Evolutionary conservation across 1,140 invertebrate genomes (phyloP).

Genomic region (Papilio xuthus): DNA sequence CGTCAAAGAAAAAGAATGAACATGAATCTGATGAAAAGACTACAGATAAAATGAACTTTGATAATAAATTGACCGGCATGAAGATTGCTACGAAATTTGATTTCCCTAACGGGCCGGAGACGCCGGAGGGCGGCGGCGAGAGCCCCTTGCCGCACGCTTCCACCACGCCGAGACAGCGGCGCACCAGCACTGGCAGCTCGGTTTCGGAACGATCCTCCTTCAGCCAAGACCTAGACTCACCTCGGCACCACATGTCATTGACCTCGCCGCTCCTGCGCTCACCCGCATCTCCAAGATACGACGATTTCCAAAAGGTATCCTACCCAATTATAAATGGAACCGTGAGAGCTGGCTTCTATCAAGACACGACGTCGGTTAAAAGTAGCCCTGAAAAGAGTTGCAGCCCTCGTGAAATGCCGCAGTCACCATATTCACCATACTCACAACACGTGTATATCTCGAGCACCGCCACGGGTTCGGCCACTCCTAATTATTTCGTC

Average conservation of each 20-base stretch:
- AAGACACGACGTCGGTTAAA: conserved; percentile 88
- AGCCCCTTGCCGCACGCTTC: conserved; percentile 71
- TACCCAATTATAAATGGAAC: conserved; percentile 87
- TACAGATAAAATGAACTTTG: conserved; percentile 58
- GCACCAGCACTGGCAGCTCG: conserved; percentile 87
- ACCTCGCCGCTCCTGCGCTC: conserved; percentile 84
- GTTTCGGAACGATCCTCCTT: conserved; percentile 88
- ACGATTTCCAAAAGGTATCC: conserved; percentile 83
- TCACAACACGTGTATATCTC: conserved; percentile 84
- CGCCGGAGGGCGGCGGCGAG: conserved; percentile 69
- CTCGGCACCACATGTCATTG: conserved; percentile 85
- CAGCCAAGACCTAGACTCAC: conserved; percentile 88
- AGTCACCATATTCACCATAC: conserved; percentile 83
- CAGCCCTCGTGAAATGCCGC: conserved; percentile 84
- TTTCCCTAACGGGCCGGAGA: conserved; percentile 63
- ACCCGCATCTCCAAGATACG: conserved; percentile 83
- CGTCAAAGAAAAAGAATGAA: conserved; percentile 77
- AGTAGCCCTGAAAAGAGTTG: conserved; percentile 88
- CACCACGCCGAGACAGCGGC: conserved; percentile 81
- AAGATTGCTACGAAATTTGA: conserved; percentile 70
- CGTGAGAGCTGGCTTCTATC: conserved; percentile 89
- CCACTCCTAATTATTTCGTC: conserved; percentile 71
- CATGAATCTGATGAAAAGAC: conserved; percentile 66
- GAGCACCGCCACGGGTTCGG: conserved; percentile 72
- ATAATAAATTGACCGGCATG: conserved; percentile 57